Conservation (phyloP, 2,888 invertebrate genomes). For the Brachynemurus nebulosus region DNA sequence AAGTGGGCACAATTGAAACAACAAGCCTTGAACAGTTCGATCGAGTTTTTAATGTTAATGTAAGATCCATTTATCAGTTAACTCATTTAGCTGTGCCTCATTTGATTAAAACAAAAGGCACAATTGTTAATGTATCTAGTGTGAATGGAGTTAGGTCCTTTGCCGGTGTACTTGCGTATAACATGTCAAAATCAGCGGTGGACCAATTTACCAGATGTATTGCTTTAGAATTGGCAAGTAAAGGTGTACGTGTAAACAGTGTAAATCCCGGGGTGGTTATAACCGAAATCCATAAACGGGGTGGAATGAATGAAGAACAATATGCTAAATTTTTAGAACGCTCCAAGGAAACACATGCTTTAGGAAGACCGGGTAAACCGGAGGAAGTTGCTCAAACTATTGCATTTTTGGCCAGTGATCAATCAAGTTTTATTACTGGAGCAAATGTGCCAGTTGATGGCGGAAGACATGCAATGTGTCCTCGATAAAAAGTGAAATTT, state of each 20-base stretch:
- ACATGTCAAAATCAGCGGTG: constrained; percentile 83
- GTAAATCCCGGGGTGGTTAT: constrained; percentile 92
- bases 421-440: constrained; percentile 84
- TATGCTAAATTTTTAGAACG: constrained; percentile 76
- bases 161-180: constrained; percentile 79
- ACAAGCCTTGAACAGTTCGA: constrained; percentile 81
- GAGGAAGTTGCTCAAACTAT: constrained; percentile 84
- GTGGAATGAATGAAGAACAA: constrained; percentile 73
- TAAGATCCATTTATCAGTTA: constrained; percentile 65
- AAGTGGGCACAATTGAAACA: constrained; percentile 70
- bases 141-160: constrained; percentile 86
- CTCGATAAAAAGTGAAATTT: constrained; percentile 43
- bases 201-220: constrained; percentile 91
- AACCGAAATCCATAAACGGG: constrained; percentile 76
- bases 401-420: constrained; percentile 79
- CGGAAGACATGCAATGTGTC: constrained; percentile 88
- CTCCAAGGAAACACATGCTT: constrained; percentile 76
- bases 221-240: constrained; percentile 71
- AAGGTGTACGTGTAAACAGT: constrained; percentile 77
- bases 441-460: constrained; percentile 85
- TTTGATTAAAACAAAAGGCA: constrained; percentile 70
- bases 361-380: constrained; percentile 72
- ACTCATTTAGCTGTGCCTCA: constrained; percentile 82
- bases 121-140: constrained; percentile 90
- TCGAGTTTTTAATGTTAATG: constrained; percentile 77